Evolutionary conservation across 2,113 vertebrate species (phyloP), one percentile per base, ranked within the genome.

Genomic region (Miniopterus natalensis): DNA sequence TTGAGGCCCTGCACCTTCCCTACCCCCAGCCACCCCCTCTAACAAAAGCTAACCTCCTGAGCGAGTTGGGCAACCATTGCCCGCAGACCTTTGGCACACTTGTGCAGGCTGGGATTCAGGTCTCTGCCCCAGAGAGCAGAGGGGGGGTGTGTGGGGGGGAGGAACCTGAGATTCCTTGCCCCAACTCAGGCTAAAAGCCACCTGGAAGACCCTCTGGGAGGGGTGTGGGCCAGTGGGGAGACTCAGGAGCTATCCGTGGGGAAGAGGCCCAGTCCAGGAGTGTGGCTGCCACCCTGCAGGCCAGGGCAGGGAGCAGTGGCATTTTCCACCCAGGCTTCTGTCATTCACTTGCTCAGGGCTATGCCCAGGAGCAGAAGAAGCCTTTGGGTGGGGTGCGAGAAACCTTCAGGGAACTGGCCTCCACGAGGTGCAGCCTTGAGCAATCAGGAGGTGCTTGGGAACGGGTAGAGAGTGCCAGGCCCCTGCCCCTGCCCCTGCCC

Each of bases 381-480:
- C 23, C n/a, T 45, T 2, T 0, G 13, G 42, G 31, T 17, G 53
- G 53, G 53, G 21, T 1, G 0, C 18, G n/a, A 3, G 13, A 27
- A 3, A 1, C 15, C 51, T 1, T 2, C 42, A 9, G 65, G 53
- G 88, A 20, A 1, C 53, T 1, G 3, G 8, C 47, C 31, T 31
- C 21, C 9, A 2, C 2, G 0, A 25, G 25, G 1, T 0, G 0
- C 5, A 13, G 55, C 55, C 71, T 2, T 7, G 21, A 83, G 84
- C 27, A 0, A 2, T 6, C 5, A 0, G 15, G 18, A 20, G 4
- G 7, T 0, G 6, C 27, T 12, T 0, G 0, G 45, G 25, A 25
- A 23, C 29, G 1, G 36, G 2, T 36, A 36, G 17, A 7, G 8
- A 3, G 8, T 1, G 47, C 20, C 29, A 20, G 23, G 3, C 25